Base-by-base conservation (phyloP, 2,888 invertebrate species). In the Crepidodera aurea region DNA sequence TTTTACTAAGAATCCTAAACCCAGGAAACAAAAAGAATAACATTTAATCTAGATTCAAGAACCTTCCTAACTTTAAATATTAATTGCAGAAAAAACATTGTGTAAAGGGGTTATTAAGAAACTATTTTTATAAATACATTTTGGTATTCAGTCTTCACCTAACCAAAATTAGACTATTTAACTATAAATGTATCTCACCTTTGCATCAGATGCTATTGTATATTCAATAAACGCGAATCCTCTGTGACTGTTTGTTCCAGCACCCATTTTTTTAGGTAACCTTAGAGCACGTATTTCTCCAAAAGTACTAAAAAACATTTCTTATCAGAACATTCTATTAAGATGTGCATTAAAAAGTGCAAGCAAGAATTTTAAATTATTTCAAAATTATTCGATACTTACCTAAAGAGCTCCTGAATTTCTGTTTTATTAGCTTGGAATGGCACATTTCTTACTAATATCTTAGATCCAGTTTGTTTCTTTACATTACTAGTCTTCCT, bases 201-300 rank as follows among this genome's bases (percentile, higher is more conserved):
- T 96, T 0, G 99, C 98, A 81, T 97, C 96, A 67, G 90, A 88
- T 77, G 91, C 91, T 0, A 91, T 90, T 65, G 90, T 83, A 81
- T 89, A 99, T 79, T 99, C 98, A 2, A 99, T 91, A 79, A 99
- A 99, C 5, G 92, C 96, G 82, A 99, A 99, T 55, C 99, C 99
- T 75, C 98, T 87, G 81, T 98, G 98, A 1, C 79, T 73, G 59
- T 90, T 90, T 2, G 61, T 15, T 0, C 90, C 92, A 0, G 84
- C 82, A 0, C 22, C 22, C 77, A 94, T 83, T 83, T 98, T 99
- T 78, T 91, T 92, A 0, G 98, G 98, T 64, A 99, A 81, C 67
- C 98, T 85, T 12, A 98, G 85, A 8, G 91, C 91, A 80, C 94
- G 94, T 61, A 98, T 84, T 79, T 95, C 94, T 10, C 98, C 98